Base-by-base conservation (phyloP, 2,888 invertebrate species). In the Parnassius orleans region DNA sequence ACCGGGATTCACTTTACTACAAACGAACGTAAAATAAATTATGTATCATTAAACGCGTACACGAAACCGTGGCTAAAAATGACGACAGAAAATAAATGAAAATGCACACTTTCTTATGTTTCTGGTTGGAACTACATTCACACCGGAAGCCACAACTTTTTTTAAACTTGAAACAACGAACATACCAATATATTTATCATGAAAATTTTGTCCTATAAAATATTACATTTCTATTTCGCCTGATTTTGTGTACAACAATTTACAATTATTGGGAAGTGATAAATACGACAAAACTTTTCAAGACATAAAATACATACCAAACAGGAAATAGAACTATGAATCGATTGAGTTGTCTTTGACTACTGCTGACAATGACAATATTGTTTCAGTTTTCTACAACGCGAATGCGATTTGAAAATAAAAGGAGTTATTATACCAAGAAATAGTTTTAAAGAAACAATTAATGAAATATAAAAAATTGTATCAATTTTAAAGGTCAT, bases 41-140 rank as follows among this genome's bases (percentile, higher is more conserved):
- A 73, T 78, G 82, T 83, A 83, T 80, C 81, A 84, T 79, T 72
- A 82, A 86, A 83, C 76, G 74, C 78, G 68, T 78, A 81, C 82
- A 84, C 87, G 84, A 79, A 84, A 82, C 76, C 80, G 80, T 81
- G 75, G 80, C 76, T 80, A 85, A 87, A 85, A 83, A 84, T 80
- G 85, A 90, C 87, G 87, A 87, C 84, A 86, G 87, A 91, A 91
- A 90, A 90, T 90, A 90, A 90, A 90, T 87, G 88, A 90, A 89
- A 87, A 83, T 82, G 75, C 76, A 80, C 85, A 90, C 90, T 90
- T 90, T 90, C 86, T 83, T 86, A 86, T 86, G 90, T 89, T 90
- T 89, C 85, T 84, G 77, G 80, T 14, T 46, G n/a, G 11, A 84
- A 84, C 90, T 87, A 82, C 72, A 74, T 88, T 90, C 91, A 90